Percentiles rank a stretch among this genome's conserved stretches.
These are phyloP conservation scores for Lagria hirta DNA, from an alignment of 2,888 invertebrate species.

Conservation along the genomic window DNA sequence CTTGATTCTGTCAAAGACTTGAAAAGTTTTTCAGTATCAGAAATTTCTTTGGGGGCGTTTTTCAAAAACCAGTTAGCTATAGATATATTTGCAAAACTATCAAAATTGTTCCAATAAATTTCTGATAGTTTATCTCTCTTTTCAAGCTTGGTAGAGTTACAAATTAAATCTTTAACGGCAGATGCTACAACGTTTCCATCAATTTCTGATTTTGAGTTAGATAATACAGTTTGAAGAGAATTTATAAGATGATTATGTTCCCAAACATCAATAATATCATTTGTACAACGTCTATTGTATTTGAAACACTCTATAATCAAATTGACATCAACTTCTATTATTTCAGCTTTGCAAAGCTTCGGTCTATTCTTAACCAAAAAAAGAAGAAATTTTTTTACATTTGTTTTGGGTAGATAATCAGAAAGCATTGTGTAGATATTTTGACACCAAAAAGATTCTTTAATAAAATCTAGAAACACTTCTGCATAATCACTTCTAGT, in stretches of 20 bases:
- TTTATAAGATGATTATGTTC: not conserved
- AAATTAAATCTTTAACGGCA: conserved; percentile 2
- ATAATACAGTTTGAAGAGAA: not conserved
- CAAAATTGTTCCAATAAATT: conserved; percentile 6
- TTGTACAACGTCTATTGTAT: not conserved
- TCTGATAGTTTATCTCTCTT: not conserved
- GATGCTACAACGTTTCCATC: not conserved
- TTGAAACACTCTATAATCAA: not conserved
- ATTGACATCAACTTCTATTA: not conserved
- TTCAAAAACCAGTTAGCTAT: conserved; percentile 1
- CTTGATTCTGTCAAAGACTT: conserved; percentile 1
- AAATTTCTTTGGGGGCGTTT: not conserved
- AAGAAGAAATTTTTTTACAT: not conserved
- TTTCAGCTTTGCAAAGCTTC: not conserved
- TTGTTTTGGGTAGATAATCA: too few relatives aligned
- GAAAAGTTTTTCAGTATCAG: not conserved
- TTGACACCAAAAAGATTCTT: too few relatives aligned
- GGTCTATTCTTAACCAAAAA: not conserved
- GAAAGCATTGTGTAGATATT: too few relatives aligned
- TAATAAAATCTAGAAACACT: too few relatives aligned
- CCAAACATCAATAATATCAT: conserved; percentile 1
- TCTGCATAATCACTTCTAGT: too few relatives aligned
- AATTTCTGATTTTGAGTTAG: not conserved
- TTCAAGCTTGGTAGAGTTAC: not conserved
- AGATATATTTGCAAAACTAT: not conserved